phyloP scores from a whole-genome alignment of 2,797 vertebrate genomes.

The Aplochiton taeniatus region DNA sequence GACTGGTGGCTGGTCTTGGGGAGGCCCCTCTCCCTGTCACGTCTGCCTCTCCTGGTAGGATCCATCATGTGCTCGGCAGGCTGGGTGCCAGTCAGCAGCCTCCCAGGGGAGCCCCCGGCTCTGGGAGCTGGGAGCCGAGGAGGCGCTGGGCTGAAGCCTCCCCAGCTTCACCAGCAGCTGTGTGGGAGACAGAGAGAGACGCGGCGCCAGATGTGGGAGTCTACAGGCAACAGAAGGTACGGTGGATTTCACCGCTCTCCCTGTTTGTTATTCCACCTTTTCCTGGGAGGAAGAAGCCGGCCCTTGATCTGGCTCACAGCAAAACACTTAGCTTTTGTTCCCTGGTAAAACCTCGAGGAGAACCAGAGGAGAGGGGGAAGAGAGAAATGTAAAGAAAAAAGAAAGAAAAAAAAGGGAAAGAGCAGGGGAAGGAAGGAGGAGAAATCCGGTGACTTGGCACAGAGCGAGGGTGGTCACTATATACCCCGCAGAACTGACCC shows the following conservation, averaged over 20 bases:
- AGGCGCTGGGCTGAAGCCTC: conserved; percentile 68
- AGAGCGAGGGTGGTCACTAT: conserved; percentile 38
- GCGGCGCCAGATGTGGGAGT: conserved; percentile 78
- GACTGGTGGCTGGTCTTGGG: conserved; percentile 58
- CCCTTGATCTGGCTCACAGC: conserved; percentile 78
- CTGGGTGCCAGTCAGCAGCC: conserved; percentile 76
- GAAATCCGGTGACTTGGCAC: conserved; percentile 60
- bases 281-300: conserved; percentile 79
- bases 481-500: conserved; percentile 17
- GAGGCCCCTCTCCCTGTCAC: conserved; percentile 67
- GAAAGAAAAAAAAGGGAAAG: conserved; percentile 45
- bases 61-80: conserved; percentile 81
- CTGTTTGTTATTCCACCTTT: conserved; percentile 83
- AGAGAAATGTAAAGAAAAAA: conserved; percentile 32
- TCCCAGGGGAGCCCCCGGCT: conserved; percentile 66
- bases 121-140: conserved; percentile 52
- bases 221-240: conserved; percentile 81
- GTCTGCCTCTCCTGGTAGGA: conserved; percentile 76
- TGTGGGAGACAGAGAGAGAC: conserved; percentile 73
- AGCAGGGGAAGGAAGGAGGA: conserved; percentile 24
- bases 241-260: conserved; percentile 65
- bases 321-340: conserved; percentile 82
- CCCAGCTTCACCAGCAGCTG: conserved; percentile 76
- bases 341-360: conserved; percentile 44
- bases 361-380: conserved; percentile 45